phyloP scores from a whole-genome alignment of 2,113 vertebrate genomes.

The Hydrolagus affinis region DNA sequence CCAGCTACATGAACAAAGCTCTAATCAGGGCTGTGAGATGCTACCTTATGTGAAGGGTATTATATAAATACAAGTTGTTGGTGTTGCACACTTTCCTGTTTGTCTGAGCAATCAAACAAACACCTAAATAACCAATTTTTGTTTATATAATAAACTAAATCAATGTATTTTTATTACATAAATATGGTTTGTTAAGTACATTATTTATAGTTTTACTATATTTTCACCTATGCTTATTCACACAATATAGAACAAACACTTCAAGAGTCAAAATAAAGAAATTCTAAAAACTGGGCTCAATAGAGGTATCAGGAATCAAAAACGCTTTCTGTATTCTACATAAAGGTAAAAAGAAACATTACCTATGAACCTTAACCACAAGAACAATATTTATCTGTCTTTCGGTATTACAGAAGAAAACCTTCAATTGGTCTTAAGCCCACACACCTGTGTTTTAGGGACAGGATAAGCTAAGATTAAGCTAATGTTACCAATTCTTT shows the following conservation, averaged over 20 bases:
- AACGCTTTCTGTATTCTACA: neutral
- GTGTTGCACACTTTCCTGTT: neutral
- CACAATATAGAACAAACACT: neutral
- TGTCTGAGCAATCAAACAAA: neutral
- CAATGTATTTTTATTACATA: neutral
- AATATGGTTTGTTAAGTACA: neutral
- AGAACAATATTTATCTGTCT: conserved; percentile 33
- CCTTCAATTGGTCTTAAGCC: conserved; percentile 46
- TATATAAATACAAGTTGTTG: neutral
- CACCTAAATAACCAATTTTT: neutral
- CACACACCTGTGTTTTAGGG: conserved; percentile 51
- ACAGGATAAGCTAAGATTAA: conserved; percentile 60
- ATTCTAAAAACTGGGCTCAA: neutral
- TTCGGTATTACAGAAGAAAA: neutral
- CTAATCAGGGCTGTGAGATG: neutral
- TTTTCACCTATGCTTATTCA: neutral
- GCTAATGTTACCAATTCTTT: conserved; percentile 60
- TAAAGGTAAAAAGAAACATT: neutral
- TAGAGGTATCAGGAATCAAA: neutral
- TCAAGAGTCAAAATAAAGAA: neutral
- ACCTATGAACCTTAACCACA: conserved; percentile 14
- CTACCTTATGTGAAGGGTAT: no score
- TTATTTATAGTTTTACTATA: neutral
- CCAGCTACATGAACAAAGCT: neutral
- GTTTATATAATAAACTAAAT: neutral